Percentiles rank a stretch among this genome's conserved stretches.
Conservation (phyloP, 2,888 invertebrate species). For the Tineola bisselliella region DNA sequence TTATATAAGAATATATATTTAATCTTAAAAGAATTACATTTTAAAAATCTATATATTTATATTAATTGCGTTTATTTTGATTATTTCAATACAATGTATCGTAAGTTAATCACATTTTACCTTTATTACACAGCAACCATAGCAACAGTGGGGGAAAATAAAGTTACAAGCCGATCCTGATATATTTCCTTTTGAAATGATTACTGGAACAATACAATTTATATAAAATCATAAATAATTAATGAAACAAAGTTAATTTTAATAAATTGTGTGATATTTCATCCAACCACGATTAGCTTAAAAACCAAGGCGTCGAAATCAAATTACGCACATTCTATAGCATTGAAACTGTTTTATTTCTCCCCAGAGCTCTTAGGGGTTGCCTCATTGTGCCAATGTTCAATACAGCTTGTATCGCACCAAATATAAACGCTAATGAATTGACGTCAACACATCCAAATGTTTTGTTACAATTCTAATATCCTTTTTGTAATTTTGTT, state of each 20-base stretch:
- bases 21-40: neutral
- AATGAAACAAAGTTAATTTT: neutral
- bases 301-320: neutral
- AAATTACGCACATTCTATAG: neutral
- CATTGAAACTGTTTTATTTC: neutral
- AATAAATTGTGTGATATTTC: neutral
- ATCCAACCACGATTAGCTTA: neutral
- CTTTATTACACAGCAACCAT: too few relatives aligned
- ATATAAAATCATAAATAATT: too few relatives aligned
- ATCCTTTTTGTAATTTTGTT: neutral
- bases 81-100: too few relatives aligned
- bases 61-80: too few relatives aligned
- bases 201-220: too few relatives aligned
- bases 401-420: neutral
- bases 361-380: neutral
- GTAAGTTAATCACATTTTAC: too few relatives aligned
- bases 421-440: neutral
- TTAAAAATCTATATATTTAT: too few relatives aligned
- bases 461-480: neutral
- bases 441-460: neutral
- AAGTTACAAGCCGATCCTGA: too few relatives aligned
- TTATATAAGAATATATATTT: neutral
- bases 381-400: conserved; percentile 3
- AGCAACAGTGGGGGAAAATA: too few relatives aligned
- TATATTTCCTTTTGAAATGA: too few relatives aligned